phyloP scores from a whole-genome alignment of 2,888 invertebrate species.

The Macrostomum cliftonense region DNA sequence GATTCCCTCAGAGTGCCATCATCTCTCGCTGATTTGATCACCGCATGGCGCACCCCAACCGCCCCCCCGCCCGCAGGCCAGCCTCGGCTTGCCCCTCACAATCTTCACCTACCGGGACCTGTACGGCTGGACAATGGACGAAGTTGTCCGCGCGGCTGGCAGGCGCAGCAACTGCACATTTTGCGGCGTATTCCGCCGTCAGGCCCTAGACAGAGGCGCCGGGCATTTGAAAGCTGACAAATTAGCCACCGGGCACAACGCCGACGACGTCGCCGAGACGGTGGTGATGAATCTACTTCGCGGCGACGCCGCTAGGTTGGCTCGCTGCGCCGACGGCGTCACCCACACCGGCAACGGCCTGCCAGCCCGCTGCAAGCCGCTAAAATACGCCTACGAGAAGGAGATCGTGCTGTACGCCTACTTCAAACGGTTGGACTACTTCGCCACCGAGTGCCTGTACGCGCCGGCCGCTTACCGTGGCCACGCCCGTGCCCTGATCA shows the following conservation, averaged over 20 bases:
- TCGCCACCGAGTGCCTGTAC: conserved; percentile 94
- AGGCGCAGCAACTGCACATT: conserved; percentile 73
- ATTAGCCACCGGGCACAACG: conserved; percentile 59
- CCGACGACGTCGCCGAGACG: conserved; percentile 83
- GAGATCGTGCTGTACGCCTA: conserved; percentile 98
- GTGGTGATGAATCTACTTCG: conserved; percentile 88
- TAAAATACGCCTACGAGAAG: conserved; percentile 92
- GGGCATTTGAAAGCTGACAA: conserved; percentile 65
- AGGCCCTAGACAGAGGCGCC: conserved; percentile 86
- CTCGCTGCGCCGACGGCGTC: conserved; percentile 69
- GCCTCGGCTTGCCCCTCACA: no score
- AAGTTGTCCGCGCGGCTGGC: conserved; percentile 57
- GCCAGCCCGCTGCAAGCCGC: conserved; percentile 76
- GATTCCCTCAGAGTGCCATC: no score
- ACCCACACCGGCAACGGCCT: conserved; percentile 67
- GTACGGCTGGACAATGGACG: conserved; percentile 91
- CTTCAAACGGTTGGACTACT: conserved; percentile 80
- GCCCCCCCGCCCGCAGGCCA: no score
- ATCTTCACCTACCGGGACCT: conserved; percentile 46
- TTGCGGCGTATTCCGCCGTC: conserved; percentile 58
- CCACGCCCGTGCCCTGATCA: conserved; percentile 54
- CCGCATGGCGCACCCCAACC: no score
- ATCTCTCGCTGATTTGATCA: no score
- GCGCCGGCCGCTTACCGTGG: conserved; percentile 77
- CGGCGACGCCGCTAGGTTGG: conserved; percentile 79